Conservation (phyloP, 2,888 invertebrate species). For the Chalcosyrphus nemorum region DNA sequence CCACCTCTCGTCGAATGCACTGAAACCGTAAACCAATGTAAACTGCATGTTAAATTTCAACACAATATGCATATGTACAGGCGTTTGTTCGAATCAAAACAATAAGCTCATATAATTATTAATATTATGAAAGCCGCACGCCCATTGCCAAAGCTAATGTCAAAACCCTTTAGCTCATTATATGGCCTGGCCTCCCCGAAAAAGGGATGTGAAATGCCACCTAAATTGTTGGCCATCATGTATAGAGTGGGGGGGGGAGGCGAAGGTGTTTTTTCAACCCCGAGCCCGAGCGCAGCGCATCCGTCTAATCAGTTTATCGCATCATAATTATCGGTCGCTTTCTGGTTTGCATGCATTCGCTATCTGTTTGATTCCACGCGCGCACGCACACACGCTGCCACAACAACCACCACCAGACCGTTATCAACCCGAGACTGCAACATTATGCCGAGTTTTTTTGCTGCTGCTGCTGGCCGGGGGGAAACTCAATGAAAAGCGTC, state of each 20-base stretch:
- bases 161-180: not conserved
- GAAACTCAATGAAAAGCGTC: slow-evolving; percentile 65
- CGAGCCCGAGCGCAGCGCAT: slow-evolving; percentile 11
- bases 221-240: slow-evolving; percentile 7
- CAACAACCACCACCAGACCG: slow-evolving; percentile 18
- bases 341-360: slow-evolving; percentile 43
- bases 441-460: slow-evolving; percentile 11
- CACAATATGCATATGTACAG: not conserved
- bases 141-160: slow-evolving; percentile 14
- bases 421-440: slow-evolving; percentile 16
- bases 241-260: not conserved
- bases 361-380: slow-evolving; percentile 52
- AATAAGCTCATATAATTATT: slow-evolving; percentile 56
- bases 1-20: slow-evolving; percentile 37
- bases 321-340: slow-evolving; percentile 66
- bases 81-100: slow-evolving; percentile 34
- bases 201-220: slow-evolving; percentile 3
- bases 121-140: slow-evolving; percentile 44
- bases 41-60: slow-evolving; percentile 29
- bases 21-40: slow-evolving; percentile 53
- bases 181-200: too few species aligned
- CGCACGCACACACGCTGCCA: not conserved
- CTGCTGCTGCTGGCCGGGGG: slow-evolving; percentile 25
- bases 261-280: slow-evolving; percentile 10
- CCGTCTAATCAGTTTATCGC: slow-evolving; percentile 67